Conservation (phyloP, 2,797 vertebrate species). For the Sciaenops ocellatus region DNA sequence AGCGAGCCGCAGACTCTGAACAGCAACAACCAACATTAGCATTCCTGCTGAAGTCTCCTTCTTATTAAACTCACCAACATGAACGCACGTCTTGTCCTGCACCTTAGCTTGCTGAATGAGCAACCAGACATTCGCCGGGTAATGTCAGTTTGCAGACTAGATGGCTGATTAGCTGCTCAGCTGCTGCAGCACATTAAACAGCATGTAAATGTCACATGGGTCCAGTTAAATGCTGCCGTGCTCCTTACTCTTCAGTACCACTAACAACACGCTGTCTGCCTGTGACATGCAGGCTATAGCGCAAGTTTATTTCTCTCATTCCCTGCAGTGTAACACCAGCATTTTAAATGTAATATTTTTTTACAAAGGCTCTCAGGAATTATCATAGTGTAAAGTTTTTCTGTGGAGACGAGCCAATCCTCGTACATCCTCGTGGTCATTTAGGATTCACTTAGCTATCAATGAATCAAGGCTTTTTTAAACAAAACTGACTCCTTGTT, state of each 20-base stretch:
- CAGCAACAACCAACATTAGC: background rate
- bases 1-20: background rate
- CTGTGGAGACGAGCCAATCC: background rate
- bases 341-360: no score
- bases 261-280: background rate
- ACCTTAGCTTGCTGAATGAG: no score
- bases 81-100: no score
- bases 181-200: no score
- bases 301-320: background rate
- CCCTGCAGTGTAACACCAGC: background rate
- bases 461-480: background rate
- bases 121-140: no score
- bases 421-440: background rate
- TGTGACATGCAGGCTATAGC: background rate
- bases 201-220: background rate
- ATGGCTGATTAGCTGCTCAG: no score
- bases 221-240: no score
- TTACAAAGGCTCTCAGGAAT: no score
- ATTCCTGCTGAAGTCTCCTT: background rate
- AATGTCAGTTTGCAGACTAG: no score
- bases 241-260: background rate
- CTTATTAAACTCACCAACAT: background rate
- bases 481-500: constrained; percentile 1
- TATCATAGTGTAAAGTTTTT: background rate
- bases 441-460: background rate